A percentile compares a stretch with the other conserved stretches of the same genome.
phyloP scores from a whole-genome alignment of 2,113 vertebrate species.

The Pollimyrus isidori region DNA sequence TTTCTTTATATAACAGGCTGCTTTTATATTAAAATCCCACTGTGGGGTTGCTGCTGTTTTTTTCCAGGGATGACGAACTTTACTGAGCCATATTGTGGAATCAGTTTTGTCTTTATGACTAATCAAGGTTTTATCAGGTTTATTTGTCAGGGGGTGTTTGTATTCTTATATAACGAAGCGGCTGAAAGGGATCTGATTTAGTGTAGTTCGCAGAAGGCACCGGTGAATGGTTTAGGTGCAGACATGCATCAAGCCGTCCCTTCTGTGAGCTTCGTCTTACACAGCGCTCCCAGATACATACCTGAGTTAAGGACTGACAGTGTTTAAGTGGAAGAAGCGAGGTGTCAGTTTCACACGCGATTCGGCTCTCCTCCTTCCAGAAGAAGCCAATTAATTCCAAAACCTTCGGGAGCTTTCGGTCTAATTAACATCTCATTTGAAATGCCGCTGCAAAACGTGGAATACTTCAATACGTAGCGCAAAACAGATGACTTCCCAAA shows the following conservation, averaged over 20 bases:
- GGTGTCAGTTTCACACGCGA: constrained; percentile 57
- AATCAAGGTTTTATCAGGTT: background rate
- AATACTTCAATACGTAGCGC: background rate
- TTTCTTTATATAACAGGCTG: background rate
- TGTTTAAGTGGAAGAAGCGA: constrained; percentile 49
- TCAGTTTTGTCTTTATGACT: background rate
- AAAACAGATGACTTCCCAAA: background rate
- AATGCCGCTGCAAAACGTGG: background rate
- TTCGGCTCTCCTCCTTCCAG: constrained; percentile 38
- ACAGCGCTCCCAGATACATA: constrained; percentile 39
- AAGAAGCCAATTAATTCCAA: constrained; percentile 57
- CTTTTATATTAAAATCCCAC: constrained; percentile 13
- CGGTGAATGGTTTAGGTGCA: background rate
- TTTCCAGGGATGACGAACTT: background rate
- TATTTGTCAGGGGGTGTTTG: background rate
- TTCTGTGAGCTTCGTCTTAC: background rate
- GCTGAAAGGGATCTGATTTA: background rate
- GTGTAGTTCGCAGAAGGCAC: background rate
- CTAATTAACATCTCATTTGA: constrained; percentile 13
- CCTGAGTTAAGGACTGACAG: constrained; percentile 44
- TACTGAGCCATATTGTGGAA: background rate
- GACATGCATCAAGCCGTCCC: background rate
- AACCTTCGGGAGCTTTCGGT: constrained; percentile 26
- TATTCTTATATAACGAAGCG: background rate
- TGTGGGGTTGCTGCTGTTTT: background rate